Evolutionary conservation across 1,140 invertebrate genomes (phyloP), one percentile per base, ranked within the genome.

Genomic region (Rhyacophila brunnea): DNA sequence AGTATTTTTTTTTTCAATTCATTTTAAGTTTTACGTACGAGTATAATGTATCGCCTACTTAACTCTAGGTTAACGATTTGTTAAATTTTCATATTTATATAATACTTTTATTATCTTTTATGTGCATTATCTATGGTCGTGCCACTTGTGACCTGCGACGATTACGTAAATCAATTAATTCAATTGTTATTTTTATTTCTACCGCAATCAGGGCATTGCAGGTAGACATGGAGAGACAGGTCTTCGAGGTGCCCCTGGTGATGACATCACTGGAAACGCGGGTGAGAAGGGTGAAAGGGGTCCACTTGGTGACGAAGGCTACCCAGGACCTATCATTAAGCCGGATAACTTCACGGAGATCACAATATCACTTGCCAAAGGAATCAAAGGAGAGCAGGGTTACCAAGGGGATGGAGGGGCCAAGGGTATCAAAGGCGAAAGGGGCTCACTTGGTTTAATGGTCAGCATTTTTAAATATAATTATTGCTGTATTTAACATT

Each of bases 201-300:
- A n/a, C n/a, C n/a, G n/a, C n/a, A n/a, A n/a, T n/a, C n/a, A 78
- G 74, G 77, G 77, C 20, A 59, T 61, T 19, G 46, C 51, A 6
- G 87, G 87, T 11, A 67, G 72, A 28, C 71, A 75, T 57, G 87
- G 87, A 40, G 71, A 81, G 35, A 65, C 68, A 59, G 88, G 87
- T 13, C 78, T 83, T 36, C 73, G 74, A 66, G 83, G 84, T 48
- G 69, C 72, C 11, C 74, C 72, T 17, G 87, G 84, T 23, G 82
- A 85, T 4, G 66, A 74, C 17, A 67, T 70, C 1, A 74, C 80
- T 46, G 85, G 84, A 5, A 71, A 78, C 2, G 72, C 71, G 36
- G 88, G 88, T 23, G 70, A 79, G 38, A 74, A 73, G 23, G 87
- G 87, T 17, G 74, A 80, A 10, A 68, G 69, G 36, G 85, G 85